Conservation (phyloP, 2,888 invertebrate species). For the Pelosia muscerda region DNA sequence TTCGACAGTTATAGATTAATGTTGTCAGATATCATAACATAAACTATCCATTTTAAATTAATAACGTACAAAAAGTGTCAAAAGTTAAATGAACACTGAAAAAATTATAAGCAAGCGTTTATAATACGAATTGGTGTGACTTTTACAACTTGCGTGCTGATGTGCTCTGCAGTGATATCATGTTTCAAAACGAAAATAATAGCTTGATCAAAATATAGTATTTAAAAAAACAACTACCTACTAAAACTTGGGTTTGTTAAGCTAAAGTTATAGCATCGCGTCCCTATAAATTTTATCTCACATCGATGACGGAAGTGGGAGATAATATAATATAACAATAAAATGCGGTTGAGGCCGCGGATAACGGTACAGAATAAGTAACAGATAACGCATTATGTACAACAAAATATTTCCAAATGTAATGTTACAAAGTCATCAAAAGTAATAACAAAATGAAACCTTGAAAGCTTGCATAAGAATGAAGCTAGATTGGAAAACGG, state of each 20-base stretch:
- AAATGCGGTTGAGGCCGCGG: constrained; percentile 5
- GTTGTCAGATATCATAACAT: no score
- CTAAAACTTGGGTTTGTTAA: neutral
- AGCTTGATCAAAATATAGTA: no score
- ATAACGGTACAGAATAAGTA: neutral
- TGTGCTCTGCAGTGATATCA: no score
- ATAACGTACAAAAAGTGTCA: no score
- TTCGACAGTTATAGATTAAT: no score
- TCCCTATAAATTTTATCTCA: neutral
- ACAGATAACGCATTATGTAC: neutral
- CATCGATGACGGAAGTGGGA: constrained; percentile 2
- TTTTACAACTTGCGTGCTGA: no score
- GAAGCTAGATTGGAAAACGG: constrained; percentile 20
- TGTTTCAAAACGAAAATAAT: no score
- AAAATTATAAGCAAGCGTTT: no score
- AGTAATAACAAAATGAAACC: neutral
- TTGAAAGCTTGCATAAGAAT: constrained; percentile 15
- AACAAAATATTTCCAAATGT: neutral
- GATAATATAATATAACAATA: constrained; percentile 6
- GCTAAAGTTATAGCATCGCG: neutral
- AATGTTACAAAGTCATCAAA: neutral
- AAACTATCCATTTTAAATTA: no score
- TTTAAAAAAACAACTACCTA: neutral
- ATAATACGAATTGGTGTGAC: no score
- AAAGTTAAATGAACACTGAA: no score